A percentile compares a stretch with the other conserved stretches of the same genome.
Evolutionary conservation across 2,113 vertebrate species (phyloP).

Genomic region (Actenoides hombroni): DNA sequence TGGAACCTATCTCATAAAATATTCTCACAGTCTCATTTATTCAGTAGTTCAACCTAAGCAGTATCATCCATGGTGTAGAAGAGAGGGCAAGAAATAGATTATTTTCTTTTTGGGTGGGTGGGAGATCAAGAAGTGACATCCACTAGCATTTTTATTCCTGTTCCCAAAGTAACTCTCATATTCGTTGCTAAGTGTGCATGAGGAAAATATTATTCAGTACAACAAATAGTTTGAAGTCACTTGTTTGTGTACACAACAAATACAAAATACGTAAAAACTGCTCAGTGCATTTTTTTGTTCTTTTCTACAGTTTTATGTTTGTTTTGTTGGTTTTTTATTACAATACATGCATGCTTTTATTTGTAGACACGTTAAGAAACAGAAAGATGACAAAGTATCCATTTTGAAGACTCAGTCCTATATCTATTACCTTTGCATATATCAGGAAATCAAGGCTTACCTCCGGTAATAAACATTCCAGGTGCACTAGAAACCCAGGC

Average conservation of each 20-base stretch:
- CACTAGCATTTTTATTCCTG: not conserved
- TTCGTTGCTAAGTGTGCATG: not conserved
- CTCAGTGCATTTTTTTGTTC: not conserved
- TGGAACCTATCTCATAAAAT: not conserved
- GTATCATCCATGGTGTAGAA: accelerated
- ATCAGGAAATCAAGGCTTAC: conserved; percentile 54
- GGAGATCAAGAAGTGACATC: not conserved
- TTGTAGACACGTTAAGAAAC: not conserved
- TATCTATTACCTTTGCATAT: not conserved
- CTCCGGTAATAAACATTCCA: conserved; percentile 97
- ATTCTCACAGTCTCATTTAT: not conserved
- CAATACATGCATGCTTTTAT: not conserved
- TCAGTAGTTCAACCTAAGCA: not conserved
- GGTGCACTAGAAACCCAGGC: conserved; percentile 97
- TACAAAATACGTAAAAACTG: not conserved
- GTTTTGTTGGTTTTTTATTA: not conserved
- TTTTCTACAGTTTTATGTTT: not conserved
- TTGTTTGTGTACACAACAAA: not conserved
- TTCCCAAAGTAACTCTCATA: not conserved
- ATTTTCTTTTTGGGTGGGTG: not conserved
- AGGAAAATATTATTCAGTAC: not conserved
- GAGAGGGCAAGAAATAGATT: not conserved
- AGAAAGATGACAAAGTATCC: not conserved
- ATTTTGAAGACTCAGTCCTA: not conserved
- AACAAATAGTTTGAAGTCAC: not conserved